Evolutionary conservation across 92 coral and sea anemone genomes (phyloP), one percentile per base, ranked within the genome.

Genomic region (Parazoanthus atlanticus): DNA sequence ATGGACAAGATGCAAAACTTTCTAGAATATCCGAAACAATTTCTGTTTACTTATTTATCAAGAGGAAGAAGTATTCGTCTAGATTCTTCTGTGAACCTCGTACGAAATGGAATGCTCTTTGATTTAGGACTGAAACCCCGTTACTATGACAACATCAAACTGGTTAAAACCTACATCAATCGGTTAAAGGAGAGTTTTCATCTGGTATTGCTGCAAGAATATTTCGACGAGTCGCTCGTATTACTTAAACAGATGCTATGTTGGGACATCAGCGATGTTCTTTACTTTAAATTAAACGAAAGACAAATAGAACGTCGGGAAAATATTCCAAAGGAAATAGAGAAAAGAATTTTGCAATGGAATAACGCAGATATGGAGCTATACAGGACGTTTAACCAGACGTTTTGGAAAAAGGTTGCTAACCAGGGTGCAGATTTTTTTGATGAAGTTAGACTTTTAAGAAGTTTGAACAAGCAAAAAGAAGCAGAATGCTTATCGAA

Each of bases 151-250:
- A 81, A 94, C 74, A 26, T 21, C 28, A 82, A 85, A 3, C 74
- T 76, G 32, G 84, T 92, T n/a, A 56, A 34, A 33, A 43, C 72
- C 52, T 94, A 94, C 90, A 90, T 93, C 31, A 78, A 82, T 6
- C 69, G 86, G 17, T 89, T 94, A 34, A 81, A 93, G n/a, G 61
- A 28, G 58, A 92, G 80, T 61, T 94, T 94, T 56, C 94, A 93
- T 74, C 78, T 94, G 79, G 94, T 94, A 3, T 19, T 94, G 84
- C 31, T 94, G 74, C 84, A 93, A 89, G 98, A 94, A 66, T 86
- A 94, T 79, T 94, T 93, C 80, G 98, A 94, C 61, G 98, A 94
- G 75, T 94, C 98, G 10, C 84, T 94, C 5, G 89, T 94, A 9
- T 89, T 94, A n/a, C 80, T 94, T 58, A 94, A 93, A 72, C 88